Percentiles rank a stretch among this genome's conserved stretches.
Evolutionary conservation across 2,888 invertebrate genomes (phyloP).

Genomic region (Mythimna pallens): DNA sequence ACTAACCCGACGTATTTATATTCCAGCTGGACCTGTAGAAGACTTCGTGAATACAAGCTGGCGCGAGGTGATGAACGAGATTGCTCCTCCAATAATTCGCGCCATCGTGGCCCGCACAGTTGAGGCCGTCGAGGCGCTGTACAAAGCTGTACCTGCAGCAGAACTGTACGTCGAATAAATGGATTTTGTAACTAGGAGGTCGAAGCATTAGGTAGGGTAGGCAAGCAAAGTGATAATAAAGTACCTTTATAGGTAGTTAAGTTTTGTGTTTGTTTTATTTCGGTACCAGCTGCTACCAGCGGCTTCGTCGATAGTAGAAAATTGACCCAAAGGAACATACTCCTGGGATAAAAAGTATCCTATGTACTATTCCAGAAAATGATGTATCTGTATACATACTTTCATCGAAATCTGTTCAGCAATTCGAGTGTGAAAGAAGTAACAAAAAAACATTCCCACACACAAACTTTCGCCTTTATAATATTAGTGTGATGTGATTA

Average conservation of each 20-base stretch:
- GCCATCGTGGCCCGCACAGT: conserved; percentile 77
- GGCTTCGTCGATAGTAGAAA: too few species aligned
- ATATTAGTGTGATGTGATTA: too few species aligned
- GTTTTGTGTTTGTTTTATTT: conserved; percentile 35
- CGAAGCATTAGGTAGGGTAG: conserved; percentile 11
- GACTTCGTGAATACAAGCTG: conserved; percentile 81
- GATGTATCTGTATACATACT: too few species aligned
- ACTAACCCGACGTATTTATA: neutral
- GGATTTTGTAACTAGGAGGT: neutral
- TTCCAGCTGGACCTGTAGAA: conserved; percentile 79
- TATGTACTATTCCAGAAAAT: too few species aligned
- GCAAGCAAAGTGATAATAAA: conserved; percentile 54
- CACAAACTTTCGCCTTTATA: too few species aligned
- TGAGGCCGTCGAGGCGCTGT: conserved; percentile 75
- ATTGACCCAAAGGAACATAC: too few species aligned
- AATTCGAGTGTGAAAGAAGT: too few species aligned
- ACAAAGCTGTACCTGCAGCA: conserved; percentile 77
- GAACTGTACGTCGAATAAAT: conserved; percentile 64
- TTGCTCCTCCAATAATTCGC: conserved; percentile 81
- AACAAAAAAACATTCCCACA: too few species aligned
- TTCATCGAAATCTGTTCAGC: too few species aligned
- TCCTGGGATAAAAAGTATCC: too few species aligned
- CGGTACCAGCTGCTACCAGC: too few species aligned
- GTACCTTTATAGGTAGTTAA: conserved; percentile 20
- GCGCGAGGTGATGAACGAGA: conserved; percentile 82